Evolutionary conservation across 2,797 vertebrate species (phyloP).

Genomic region (Danio aesculapii): DNA sequence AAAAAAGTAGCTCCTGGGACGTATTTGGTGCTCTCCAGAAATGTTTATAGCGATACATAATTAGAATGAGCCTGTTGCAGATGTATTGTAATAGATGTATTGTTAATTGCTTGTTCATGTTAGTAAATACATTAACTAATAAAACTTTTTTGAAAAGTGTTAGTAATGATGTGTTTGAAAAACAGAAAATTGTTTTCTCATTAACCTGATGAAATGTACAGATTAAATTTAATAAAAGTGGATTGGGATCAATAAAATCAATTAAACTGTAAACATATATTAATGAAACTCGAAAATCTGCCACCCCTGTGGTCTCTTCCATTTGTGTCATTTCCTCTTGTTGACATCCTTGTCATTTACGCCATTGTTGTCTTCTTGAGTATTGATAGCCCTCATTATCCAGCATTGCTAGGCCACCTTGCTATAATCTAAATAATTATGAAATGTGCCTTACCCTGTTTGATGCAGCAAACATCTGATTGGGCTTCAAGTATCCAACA

Average conservation of each 20-base stretch:
- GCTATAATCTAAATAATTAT: conserved; percentile 57
- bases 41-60: no score
- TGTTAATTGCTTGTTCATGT: no score
- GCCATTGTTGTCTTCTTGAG: conserved; percentile 8
- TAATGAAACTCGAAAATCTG: conserved; percentile 4
- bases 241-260: not conserved
- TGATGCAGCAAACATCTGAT: conserved; percentile 41
- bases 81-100: no score
- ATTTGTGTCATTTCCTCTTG: conserved; percentile 41
- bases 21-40: no score
- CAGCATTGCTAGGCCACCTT: conserved; percentile 37
- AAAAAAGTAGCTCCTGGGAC: no score
- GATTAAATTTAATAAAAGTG: not conserved
- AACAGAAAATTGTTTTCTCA: no score
- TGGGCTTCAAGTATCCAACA: conserved; percentile 49
- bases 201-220: not conserved
- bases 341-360: conserved; percentile 37
- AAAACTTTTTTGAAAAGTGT: no score
- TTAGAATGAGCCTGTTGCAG: no score
- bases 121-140: no score
- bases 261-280: not conserved
- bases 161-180: no score
- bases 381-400: conserved; percentile 35
- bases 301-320: conserved; percentile 19
- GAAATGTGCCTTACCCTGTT: conserved; percentile 34